Evolutionary conservation across 2,113 vertebrate species (phyloP), one percentile per base, ranked within the genome.

Genomic region (Cygnus buccinator): DNA sequence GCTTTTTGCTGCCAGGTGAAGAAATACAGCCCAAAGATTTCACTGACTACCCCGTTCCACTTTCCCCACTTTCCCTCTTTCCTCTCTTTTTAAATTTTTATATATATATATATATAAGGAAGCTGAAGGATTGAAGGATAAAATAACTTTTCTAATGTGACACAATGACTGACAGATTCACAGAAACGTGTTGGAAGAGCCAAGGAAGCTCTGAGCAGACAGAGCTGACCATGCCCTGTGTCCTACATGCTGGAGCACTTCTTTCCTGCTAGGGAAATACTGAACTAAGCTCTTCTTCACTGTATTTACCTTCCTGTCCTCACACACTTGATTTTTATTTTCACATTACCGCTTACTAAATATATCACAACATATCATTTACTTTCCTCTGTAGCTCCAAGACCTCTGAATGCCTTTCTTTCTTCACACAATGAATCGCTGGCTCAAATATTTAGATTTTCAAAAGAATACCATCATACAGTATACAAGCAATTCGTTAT

Each of bases 401-500:
- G 94, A 91, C 87, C 89, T 97, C 89, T 76, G 68, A 67, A 29
- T 55, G 91, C 66, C 87, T 96, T 93, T 96, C 66, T 25, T n/a
- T 83, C 58, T 74, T 50, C 14, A 0, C 75, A 93, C 84, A 94
- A 94, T 46, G 93, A 95, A 95, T 84, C 5, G 7, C 46, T 67
- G 94, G 68, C 71, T 92, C 92, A 94, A 94, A 90, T 92, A 86
- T 95, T 95, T 95, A 95, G 95, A 97, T 92, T 89, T 44, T 9
- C 44, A 75, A 88, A 82, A 14, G 66, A 90, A 68, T 3, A 77
- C 57, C 74, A 59, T 44, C 55, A 62, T 81, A 87, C 77, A 92
- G 65, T 89, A 92, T 83, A 95, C 91, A 94, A 95, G 94, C 95
- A 92, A 95, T 97, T 97, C 92, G 91, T 94, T 95, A 93, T 96